Evolutionary conservation across 1,140 invertebrate genomes (phyloP), one percentile per base, ranked within the genome.

Genomic region (Lineus longissimus): DNA sequence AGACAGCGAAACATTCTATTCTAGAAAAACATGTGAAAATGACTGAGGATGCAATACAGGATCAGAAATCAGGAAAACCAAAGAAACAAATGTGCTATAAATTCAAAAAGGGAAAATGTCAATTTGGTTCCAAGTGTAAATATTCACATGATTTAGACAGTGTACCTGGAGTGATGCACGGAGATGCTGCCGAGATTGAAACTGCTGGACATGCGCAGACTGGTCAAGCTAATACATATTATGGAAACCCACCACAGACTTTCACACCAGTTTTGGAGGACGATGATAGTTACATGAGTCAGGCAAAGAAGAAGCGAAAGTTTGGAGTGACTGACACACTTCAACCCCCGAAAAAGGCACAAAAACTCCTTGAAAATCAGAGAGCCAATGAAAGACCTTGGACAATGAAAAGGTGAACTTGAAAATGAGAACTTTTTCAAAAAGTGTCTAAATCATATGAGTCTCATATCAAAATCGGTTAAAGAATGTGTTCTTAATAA

Each of bases 11-110:
- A 76, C 88, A 89, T 61, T 90, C 91, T 1, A 89, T 93, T 57
- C 81, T 95, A 13, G 92, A 96, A 74, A 94, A 93, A 73, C 94
- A 96, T 80, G 94, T 96, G 0, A 94, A 95, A 86, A 93, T 96
- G 91, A 90, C 89, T 23, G 76, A 74, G 75, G 85, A 84, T 70
- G 89, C 84, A 80, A 87, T 81, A 82, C 88, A 83, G 86, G 89
- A 71, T 58, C 86, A 89, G 73, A 85, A 86, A 0, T 86, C 88
- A 73, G 86, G 88, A 78, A 92, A 93, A 58, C 91, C 94, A 79
- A 92, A 91, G 0, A 90, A 89, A 71, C 92, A 93, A 80, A 90
- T 95, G 40, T 97, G 94, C 76, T 95, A 91, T 90, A 95, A 94
- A 82, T 94, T 93, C 77, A 85, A 90, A 25, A 94, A 93, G 81